Conservation (phyloP, 2,113 vertebrate genomes). For the Cebus imitator region DNA sequence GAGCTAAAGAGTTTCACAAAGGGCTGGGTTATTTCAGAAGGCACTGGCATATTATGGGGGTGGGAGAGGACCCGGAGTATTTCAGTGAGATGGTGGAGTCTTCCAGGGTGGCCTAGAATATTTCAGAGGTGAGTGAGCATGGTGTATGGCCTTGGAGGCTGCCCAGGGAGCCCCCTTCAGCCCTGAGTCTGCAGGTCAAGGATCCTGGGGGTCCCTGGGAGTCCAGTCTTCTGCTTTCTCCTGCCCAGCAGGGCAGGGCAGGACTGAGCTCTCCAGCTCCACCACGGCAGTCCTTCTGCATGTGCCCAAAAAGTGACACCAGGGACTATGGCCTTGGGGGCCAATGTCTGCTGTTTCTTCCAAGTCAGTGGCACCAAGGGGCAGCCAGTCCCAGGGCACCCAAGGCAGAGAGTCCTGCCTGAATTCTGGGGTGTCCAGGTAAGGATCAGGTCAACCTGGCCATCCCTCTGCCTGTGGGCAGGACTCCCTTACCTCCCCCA, state of each 20-base stretch:
- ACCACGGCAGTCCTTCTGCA: constrained; percentile 76
- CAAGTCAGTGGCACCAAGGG: constrained; percentile 87
- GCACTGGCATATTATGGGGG: not conserved
- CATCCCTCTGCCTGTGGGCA: not conserved
- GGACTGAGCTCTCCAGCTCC: constrained; percentile 84
- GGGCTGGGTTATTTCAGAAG: not conserved
- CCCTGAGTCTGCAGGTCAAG: not conserved
- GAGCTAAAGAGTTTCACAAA: not conserved
- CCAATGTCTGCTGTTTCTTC: constrained; percentile 88
- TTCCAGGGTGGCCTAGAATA: not conserved
- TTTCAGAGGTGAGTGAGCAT: not conserved
- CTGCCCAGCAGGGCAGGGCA: constrained; percentile 83
- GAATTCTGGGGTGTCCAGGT: constrained; percentile 85
- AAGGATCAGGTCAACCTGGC: not conserved
- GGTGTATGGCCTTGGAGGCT: not conserved
- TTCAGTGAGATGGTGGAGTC: not conserved
- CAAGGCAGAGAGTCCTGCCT: constrained; percentile 81
- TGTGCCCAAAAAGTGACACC: constrained; percentile 85
- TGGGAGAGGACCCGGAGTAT: not conserved
- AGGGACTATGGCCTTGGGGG: constrained; percentile 83
- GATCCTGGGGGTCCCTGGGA: not conserved
- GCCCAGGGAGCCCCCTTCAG: not conserved
- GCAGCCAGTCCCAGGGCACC: constrained; percentile 79
- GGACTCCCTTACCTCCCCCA: not conserved
- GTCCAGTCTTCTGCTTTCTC: not conserved